A percentile compares a stretch with the other conserved stretches of the same genome.
Conservation (phyloP, 2,797 vertebrate species). For the Nyctalus aviator region DNA sequence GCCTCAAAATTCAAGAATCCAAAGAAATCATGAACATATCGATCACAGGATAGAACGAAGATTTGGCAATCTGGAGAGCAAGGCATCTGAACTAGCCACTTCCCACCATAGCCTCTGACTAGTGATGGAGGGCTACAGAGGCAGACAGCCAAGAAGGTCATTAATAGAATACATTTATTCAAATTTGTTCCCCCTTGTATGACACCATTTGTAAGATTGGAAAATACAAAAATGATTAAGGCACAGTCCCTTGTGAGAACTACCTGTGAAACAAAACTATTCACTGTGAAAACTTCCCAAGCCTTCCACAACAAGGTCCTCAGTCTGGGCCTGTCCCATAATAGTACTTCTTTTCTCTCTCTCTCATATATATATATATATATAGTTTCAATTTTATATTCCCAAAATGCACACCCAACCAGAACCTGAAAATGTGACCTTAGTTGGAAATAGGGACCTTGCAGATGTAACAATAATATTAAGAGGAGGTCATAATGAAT, state of each 20-base stretch:
- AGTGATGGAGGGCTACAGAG: not conserved
- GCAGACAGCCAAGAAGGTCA: not conserved
- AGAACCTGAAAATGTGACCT: not conserved
- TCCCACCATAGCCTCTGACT: not conserved
- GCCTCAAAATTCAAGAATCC: conserved; percentile 1
- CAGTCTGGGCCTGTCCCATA: not conserved
- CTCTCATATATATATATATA: no score
- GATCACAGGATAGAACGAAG: not conserved
- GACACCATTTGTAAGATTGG: not conserved
- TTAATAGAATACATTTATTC: not conserved
- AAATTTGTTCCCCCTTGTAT: not conserved
- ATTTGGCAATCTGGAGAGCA: not conserved
- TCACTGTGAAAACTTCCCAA: not conserved
- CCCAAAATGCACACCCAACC: not conserved
- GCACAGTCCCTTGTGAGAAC: not conserved
- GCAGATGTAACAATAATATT: not conserved
- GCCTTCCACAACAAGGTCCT: not conserved
- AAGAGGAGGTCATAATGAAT: not conserved
- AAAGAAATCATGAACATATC: not conserved
- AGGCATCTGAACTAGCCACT: not conserved
- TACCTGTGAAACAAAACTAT: not conserved
- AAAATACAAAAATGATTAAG: not conserved
- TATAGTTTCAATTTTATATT: not conserved
- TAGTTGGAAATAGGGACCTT: not conserved
- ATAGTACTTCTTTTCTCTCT: not conserved